Conservation (phyloP, 2,797 vertebrate species). For the Danio choprae region DNA sequence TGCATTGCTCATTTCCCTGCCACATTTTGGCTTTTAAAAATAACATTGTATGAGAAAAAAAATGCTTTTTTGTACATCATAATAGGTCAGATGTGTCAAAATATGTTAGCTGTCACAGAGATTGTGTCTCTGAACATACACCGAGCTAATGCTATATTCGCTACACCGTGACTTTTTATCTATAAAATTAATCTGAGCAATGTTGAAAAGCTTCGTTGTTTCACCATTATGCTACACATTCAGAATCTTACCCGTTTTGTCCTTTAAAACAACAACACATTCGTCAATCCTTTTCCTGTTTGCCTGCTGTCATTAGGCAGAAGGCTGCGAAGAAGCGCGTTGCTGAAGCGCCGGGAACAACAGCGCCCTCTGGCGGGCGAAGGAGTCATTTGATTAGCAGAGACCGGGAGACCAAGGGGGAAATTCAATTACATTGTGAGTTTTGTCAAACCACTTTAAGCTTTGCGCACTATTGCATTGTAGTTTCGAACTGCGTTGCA, state of each 20-base stretch:
- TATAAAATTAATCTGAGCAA: background rate
- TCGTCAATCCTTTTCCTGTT: conserved; percentile 5
- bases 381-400: conserved; percentile 3
- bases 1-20: too few relatives aligned
- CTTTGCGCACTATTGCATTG: conserved; percentile 3
- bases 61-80: too few relatives aligned
- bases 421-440: background rate
- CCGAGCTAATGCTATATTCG: background rate
- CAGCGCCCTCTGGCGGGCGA: conserved; percentile 33
- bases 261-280: conserved; percentile 25
- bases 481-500: background rate
- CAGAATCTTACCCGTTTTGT: conserved; percentile 15
- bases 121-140: background rate
- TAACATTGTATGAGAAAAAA: too few relatives aligned
- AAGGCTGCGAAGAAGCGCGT: conserved; percentile 22
- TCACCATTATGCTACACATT: background rate
- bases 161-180: background rate
- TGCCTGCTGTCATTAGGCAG: conserved; percentile 9
- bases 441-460: conserved; percentile 20
- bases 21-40: too few relatives aligned
- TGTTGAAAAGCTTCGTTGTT: background rate
- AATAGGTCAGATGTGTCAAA: background rate
- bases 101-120: background rate
- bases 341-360: background rate
- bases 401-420: background rate